These are phyloP conservation scores for Syritta pipiens DNA, from an alignment of 2,888 invertebrate species.

Conservation along the genomic window DNA sequence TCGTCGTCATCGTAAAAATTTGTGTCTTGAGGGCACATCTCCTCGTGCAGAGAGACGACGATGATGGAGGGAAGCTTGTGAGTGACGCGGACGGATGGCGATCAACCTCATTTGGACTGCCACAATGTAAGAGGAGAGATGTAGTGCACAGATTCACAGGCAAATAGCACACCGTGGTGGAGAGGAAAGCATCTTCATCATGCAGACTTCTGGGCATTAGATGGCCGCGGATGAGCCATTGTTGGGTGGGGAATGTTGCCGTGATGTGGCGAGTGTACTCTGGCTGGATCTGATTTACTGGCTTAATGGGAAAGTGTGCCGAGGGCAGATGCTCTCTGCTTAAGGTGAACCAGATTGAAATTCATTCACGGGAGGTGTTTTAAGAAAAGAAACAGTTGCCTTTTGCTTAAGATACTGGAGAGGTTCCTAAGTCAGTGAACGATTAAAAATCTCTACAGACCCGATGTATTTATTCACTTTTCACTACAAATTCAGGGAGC, in stretches of 20 bases:
- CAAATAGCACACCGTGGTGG: not conserved
- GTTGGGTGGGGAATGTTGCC: not conserved
- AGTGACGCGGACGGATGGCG: constrained; percentile 46
- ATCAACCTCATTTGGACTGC: constrained; percentile 55
- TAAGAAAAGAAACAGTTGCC: no score
- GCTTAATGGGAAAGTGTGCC: no score
- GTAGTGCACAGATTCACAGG: constrained; percentile 37
- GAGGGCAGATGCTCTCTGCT: no score
- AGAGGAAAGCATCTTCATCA: constrained; percentile 11
- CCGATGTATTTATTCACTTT: no score
- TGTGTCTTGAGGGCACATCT: constrained; percentile 40
- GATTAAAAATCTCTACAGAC: no score
- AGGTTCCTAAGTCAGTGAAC: no score
- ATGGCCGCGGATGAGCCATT: constrained; percentile 17
- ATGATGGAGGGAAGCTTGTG: no score
- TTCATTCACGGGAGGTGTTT: no score
- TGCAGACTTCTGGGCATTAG: constrained; percentile 25
- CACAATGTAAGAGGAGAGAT: constrained; percentile 20
- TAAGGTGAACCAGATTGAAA: no score
- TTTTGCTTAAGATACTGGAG: no score
- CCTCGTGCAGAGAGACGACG: not conserved
- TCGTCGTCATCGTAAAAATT: constrained; percentile 60
- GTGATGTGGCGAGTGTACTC: not conserved
- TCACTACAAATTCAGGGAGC: no score
- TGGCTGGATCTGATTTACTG: no score